Base-by-base conservation (phyloP, 2,888 invertebrate species). In the Margaritifera margaritifera region DNA sequence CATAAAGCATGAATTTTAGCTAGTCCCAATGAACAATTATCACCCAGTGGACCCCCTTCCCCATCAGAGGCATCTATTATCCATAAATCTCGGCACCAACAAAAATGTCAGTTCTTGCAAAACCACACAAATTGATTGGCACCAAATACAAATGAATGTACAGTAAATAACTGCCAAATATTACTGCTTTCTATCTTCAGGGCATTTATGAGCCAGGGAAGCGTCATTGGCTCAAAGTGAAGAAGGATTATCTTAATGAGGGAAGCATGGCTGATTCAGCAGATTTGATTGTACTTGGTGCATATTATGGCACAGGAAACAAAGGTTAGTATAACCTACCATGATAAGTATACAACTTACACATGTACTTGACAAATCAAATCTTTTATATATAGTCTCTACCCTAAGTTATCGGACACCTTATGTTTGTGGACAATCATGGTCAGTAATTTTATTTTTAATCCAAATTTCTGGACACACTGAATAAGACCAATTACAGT, bases 231-330 rank as follows among this genome's bases (percentile, higher is more conserved):
- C 89, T 98, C 71, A 98, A 98, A 91, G 94, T 98, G 52, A 98
- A 98, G 90, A 98, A 97, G 88, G 98, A 98, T 89, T 98, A 98
- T 89, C 91, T 98, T 31, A 94, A 94, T 88, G 95, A 93, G 82
- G 98, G 98, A 8, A 95, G 95, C 31, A 97, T 98, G 95, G 98
- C 98, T 1, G 98, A 98, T 89, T 94, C 94, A 1, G 97, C 97
- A 51, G 98, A 98, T 91, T 92, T 98, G 76, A 94, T 97, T 5
- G 97, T 98, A 1, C 91, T 98, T 58, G 98, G 98, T 24, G 97
- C 96, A 62, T 98, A 97, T 94, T 98, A 95, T 91, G 98, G 98
- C 85, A 95, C 96, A 0, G 97, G 97, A 4, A 95, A 94, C 65
- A 90, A 90, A 83, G 89, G 89, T 87, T 61, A 15, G 22, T 22